Base-by-base conservation (phyloP, 2,888 invertebrate genomes). In the Stenodema calcarata region DNA sequence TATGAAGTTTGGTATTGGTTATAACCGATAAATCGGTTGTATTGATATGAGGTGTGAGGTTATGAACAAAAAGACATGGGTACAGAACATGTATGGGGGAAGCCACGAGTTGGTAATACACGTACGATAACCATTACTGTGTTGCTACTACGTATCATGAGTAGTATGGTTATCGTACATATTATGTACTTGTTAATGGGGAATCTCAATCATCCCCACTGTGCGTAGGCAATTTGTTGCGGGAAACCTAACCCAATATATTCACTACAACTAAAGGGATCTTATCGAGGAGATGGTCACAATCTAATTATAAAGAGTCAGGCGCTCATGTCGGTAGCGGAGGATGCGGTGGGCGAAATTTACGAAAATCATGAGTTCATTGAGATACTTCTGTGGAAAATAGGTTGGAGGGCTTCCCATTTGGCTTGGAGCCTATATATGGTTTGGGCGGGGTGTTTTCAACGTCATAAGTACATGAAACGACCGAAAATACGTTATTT, bases 401-500 rank as follows among this genome's bases (percentile, higher is more conserved):
- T 44, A 78, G 23, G 44, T 78, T 78, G 78, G 78, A 78, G 42
- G 18, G 11, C 41, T 42, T 78, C 78, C 78, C 78, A 78, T 44
- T 78, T 78, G 78, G 78, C 78, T 27, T 78, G 78, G n/a, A 18
- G 78, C 78, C 78, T 78, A 11, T 78, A 78, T 78, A 78, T 78
- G 78, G 78, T 16, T 2, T 78, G 7, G 44, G 78, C n/a, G 41
- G 30, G 23, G 44, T 27, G 16, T 16, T 78, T 35, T 18, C 44
- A 1, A 78, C 78, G 78, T 78, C 78, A 78, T 78, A 2, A 62
- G 7, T 35, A 2, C 7, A 35, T 35, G 35, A 35, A 35, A 35
- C 35, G 35, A 35, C 35, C 35, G 35, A 35, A 35, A 35, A 35
- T 2, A 35, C 35, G 7, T 35, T 35, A 4, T 2, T 35, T 35